Evolutionary conservation across 2,797 vertebrate genomes (phyloP), one percentile per base, ranked within the genome.

Genomic region (Danio albolineatus): DNA sequence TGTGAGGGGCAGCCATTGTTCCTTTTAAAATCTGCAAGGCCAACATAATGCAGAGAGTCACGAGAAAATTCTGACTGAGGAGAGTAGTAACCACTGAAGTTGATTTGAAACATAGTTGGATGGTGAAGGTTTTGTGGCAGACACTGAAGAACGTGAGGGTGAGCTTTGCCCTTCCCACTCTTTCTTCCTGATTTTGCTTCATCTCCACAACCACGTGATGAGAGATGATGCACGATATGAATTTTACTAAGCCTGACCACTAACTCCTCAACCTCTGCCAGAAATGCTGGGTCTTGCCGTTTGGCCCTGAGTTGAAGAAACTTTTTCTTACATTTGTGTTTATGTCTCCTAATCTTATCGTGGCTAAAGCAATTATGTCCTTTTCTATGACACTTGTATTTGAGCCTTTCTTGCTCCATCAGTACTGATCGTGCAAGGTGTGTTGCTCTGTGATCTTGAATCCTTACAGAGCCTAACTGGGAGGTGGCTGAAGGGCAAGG

Each of bases 71-170:
- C 93, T 0, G 97, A 96, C 76, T 98, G 97, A 73, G 94, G 94
- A 0, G 97, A 96, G 88, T 99, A 99, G 90, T 96, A 99, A 82
- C 97, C 97, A 43, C 97, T 98, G 85, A 99, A 96, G 73, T 99
- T 98, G 87, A 99, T 98, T 72, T 97, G 92, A 87, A 98, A 99
- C 85, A 99, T 97, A 75, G 98, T 96, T 43, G 78, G 81, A 38
- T 97, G 96, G 80, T 97, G 94, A 51, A 96, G 89, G 54, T 98
- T 95, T 82, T 96, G 93, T 64, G 96, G 93, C 59, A 96, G 88
- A 82, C 94, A 96, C 79, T 95, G 94, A 82, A 94, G 94, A 76
- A 85, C 65, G 12, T 83, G 87, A 7, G 87, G 69, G 46, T 86
- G 85, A 39, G 73, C 54, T 57, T 85, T 84, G 4, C 69, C 67